Base-by-base conservation (phyloP, 2,888 invertebrate species). In the Caenorhabditis panamensis region DNA sequence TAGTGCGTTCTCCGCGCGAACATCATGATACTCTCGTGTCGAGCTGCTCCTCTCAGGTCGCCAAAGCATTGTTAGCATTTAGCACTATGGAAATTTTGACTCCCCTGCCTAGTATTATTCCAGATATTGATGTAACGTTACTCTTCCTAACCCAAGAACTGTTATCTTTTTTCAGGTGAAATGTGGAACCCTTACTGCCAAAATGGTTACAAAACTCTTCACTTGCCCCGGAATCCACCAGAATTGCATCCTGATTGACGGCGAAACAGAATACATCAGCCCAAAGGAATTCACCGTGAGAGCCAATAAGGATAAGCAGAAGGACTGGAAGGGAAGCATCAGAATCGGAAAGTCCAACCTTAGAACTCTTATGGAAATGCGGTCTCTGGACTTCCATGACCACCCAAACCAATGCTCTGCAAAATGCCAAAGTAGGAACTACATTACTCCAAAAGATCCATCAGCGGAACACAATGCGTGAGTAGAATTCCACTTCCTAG, bases 301-400 rank as follows among this genome's bases (percentile, higher is more conserved):
- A 75, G 92, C 92, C 11, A 91, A 91, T 64, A 92, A 92, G 80
- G 91, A 92, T 59, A 91, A 91, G 75, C 90, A 92, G 59, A 92
- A 92, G 82, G 92, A 92, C 84, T 92, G 92, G 92, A 92, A 92
- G 82, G 92, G 92, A 82, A 91, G 92, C 31, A 91, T 92, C 41
- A 86, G 92, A 66, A 90, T 92, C 36, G 90, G 90, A 63, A 88
- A 89, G 18, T 87, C 88, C 28, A 90, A 90, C 79, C 79, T 59
- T 79, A 91, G 92, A 69, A 91, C 91, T 2, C 83, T 91, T 63
- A 92, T 92, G 88, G 92, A 92, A 63, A 88, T 90, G 80, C 91
- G 92, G 24, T 86, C 89, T 11, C 84, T 92, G 49, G 91, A 92
- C 69, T 92, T 92, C 86, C 91, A 91, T 85, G 89, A 91, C 61